These are phyloP conservation scores for Laothoe populi DNA, from an alignment of 2,888 invertebrate species.

Conservation along the genomic window DNA sequence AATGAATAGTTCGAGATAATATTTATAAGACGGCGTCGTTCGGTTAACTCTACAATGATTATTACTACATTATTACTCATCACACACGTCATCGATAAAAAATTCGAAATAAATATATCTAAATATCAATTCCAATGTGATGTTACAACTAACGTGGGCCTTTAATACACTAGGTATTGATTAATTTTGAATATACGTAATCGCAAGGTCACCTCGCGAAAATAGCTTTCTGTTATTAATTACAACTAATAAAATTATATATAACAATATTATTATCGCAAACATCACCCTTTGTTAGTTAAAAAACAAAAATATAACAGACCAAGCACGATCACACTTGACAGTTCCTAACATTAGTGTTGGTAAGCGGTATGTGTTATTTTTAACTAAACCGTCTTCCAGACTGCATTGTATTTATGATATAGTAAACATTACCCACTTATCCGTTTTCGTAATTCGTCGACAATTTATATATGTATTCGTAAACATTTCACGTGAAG, in stretches of 20 bases:
- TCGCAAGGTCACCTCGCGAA: constrained; percentile 8
- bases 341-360: neutral
- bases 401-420: neutral
- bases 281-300: constrained; percentile 46
- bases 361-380: neutral
- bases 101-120: constrained; percentile 45
- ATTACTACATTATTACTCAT: constrained; percentile 13
- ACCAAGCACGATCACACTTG: constrained; percentile 31
- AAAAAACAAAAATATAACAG: constrained; percentile 28
- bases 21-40: constrained; percentile 9
- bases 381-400: neutral
- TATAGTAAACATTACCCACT: neutral
- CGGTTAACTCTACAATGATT: constrained; percentile 14
- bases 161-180: constrained; percentile 42
- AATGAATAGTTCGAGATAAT: constrained; percentile 14
- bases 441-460: neutral
- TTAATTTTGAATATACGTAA: constrained; percentile 28
- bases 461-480: constrained; percentile 14
- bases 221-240: constrained; percentile 6
- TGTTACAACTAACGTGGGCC: constrained; percentile 60
- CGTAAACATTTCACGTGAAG: constrained; percentile 10
- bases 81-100: constrained; percentile 38
- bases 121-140: constrained; percentile 54
- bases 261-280: constrained; percentile 41
- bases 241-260: constrained; percentile 33